Conservation (phyloP, 2,113 vertebrate species). For the Tupaia tana region DNA sequence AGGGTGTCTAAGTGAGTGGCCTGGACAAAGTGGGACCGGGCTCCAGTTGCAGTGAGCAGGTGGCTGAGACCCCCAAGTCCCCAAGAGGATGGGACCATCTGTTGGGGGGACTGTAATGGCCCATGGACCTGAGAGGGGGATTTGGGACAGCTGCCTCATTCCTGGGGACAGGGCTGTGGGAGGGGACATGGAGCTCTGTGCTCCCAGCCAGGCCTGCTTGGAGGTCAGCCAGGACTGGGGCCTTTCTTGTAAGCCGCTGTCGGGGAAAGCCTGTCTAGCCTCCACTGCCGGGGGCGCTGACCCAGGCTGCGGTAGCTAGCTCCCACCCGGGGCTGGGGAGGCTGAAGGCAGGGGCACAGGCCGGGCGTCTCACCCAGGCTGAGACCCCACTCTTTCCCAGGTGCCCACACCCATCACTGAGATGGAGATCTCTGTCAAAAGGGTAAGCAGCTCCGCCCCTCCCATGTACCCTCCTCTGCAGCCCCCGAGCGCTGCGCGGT, state of each 20-base stretch:
- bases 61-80: not conserved
- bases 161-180: not conserved
- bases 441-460: conserved; percentile 84
- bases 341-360: not conserved
- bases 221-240: not conserved
- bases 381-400: conserved; percentile 82
- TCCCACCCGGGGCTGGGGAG: not conserved
- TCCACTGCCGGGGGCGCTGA: not conserved
- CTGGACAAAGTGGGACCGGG: not conserved
- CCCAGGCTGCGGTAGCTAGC: not conserved
- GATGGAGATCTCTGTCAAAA: conserved; percentile 97
- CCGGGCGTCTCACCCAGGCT: not conserved
- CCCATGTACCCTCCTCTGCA: not conserved
- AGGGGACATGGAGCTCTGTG: not conserved
- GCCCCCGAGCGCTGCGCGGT: not conserved
- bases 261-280: not conserved
- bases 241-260: not conserved
- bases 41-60: not conserved
- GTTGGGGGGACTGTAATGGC: not conserved
- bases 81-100: not conserved
- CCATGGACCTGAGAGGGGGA: not conserved
- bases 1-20: not conserved
- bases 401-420: conserved; percentile 91
- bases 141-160: not conserved
- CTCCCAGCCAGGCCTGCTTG: not conserved